Conservation (phyloP, 2,888 invertebrate genomes). For the Encarsia formosa region DNA sequence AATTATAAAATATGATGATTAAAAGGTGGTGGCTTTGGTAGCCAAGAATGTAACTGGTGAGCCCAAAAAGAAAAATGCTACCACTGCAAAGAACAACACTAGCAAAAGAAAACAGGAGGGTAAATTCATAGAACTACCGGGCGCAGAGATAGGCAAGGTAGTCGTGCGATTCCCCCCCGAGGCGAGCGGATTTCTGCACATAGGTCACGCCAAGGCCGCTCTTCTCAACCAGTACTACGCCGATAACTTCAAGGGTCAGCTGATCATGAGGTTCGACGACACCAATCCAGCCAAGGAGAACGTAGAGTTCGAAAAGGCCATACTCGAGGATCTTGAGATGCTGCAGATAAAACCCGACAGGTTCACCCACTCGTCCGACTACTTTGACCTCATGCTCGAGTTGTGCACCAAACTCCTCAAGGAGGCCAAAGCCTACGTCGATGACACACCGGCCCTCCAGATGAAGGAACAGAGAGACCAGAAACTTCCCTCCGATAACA, state of each 20-base stretch:
- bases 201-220: slow-evolving; percentile 99
- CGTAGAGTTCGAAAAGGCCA: slow-evolving; percentile 94
- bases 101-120: slow-evolving; percentile 75
- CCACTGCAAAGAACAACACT: slow-evolving; percentile 21
- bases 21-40: no score
- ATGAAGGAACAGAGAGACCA: slow-evolving; percentile 96
- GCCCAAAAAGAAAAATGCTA: slow-evolving; percentile 12
- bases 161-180: slow-evolving; percentile 99
- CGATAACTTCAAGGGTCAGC: slow-evolving; percentile 82
- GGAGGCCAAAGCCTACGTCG: slow-evolving; percentile 90
- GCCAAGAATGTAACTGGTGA: slow-evolving; percentile 7
- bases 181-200: slow-evolving; percentile 94
- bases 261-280: slow-evolving; percentile 99
- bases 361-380: slow-evolving; percentile 94
- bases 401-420: slow-evolving; percentile 84
- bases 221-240: slow-evolving; percentile 97
- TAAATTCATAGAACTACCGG: slow-evolving; percentile 93
- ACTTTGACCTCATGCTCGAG: slow-evolving; percentile 87
- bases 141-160: slow-evolving; percentile 96
- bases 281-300: slow-evolving; percentile 99
- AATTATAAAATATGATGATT: no score
- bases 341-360: slow-evolving; percentile 87
- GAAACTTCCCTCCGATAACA: slow-evolving; percentile 76
- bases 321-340: slow-evolving; percentile 87
- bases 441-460: slow-evolving; percentile 88